Percentiles rank a stretch among this genome's conserved stretches.
Conservation (phyloP, 2,113 vertebrate species). For the Pangasianodon hypophthalmus region DNA sequence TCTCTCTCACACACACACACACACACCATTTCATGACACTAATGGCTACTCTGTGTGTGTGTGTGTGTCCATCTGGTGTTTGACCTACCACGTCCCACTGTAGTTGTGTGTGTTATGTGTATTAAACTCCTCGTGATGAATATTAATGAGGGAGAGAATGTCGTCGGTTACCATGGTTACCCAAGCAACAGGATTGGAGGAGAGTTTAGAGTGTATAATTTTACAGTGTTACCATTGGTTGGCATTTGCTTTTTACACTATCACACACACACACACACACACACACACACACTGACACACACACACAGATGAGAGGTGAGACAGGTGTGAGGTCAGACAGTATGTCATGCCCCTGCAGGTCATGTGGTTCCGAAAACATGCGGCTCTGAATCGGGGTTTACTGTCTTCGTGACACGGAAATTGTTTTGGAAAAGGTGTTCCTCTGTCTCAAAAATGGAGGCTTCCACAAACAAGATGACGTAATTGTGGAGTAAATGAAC, state of each 20-base stretch:
- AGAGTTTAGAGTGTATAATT: neutral
- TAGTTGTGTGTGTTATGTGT: conserved; percentile 3
- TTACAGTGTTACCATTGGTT: neutral
- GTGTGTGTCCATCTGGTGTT: conserved; percentile 44
- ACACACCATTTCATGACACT: neutral
- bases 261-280: neutral
- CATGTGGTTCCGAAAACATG: neutral
- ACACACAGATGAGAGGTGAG: neutral
- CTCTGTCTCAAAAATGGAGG: no score
- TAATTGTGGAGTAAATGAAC: no score
- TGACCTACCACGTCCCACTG: conserved; percentile 9
- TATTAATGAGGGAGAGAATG: conserved; percentile 33
- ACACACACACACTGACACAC: neutral
- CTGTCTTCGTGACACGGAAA: no score
- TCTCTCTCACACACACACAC: conserved; percentile 14
- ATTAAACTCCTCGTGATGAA: conserved; percentile 32
- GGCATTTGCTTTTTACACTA: neutral
- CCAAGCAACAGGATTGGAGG: neutral
- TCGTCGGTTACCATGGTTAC: conserved; percentile 36
- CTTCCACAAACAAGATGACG: no score
- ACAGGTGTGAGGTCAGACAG: neutral
- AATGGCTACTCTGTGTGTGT: conserved; percentile 12
- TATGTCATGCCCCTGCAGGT: neutral
- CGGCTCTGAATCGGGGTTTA: no score
- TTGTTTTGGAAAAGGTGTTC: no score